Evolutionary conservation across 2,888 invertebrate species (phyloP).

Genomic region (Mellilla xanthometata): DNA sequence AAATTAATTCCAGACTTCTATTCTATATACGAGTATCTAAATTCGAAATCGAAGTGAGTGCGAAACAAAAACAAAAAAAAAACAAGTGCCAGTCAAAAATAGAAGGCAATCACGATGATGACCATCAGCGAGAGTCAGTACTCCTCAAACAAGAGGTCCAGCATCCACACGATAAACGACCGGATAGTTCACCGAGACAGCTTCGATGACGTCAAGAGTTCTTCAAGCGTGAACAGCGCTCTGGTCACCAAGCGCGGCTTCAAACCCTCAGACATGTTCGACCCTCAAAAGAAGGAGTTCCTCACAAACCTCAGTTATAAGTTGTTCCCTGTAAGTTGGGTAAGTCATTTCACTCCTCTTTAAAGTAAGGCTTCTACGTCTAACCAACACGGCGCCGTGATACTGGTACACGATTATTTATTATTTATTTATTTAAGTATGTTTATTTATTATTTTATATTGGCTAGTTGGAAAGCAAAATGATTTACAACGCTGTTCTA

Average conservation of each 20-base stretch:
- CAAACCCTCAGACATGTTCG: constrained; percentile 92
- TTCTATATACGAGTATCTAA: constrained; percentile 14
- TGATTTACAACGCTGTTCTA: no score
- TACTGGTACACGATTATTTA: no score
- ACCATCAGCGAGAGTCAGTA: constrained; percentile 79
- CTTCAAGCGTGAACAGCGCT: constrained; percentile 79
- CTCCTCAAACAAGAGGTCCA: constrained; percentile 78
- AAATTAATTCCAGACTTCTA: background rate
- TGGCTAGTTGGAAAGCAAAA: no score
- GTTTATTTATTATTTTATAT: constrained; percentile 11
- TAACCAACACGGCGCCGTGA: constrained; percentile 54
- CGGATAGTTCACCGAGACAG: constrained; percentile 71
- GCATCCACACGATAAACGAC: constrained; percentile 76
- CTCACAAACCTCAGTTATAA: constrained; percentile 90
- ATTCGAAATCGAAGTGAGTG: constrained; percentile 24
- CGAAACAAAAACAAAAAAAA: constrained; percentile 14
- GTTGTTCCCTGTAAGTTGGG: constrained; percentile 92
- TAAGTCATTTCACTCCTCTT: constrained; percentile 76
- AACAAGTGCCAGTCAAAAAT: no score
- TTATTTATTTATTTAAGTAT: constrained; percentile 34
- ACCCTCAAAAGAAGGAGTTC: constrained; percentile 91
- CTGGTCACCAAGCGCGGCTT: constrained; percentile 89
- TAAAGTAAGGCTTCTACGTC: constrained; percentile 61
- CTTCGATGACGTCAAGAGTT: constrained; percentile 74
- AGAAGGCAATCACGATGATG: constrained; percentile 58